Evolutionary conservation across 1,140 invertebrate species (phyloP).

Genomic region (Orchestia grillus): DNA sequence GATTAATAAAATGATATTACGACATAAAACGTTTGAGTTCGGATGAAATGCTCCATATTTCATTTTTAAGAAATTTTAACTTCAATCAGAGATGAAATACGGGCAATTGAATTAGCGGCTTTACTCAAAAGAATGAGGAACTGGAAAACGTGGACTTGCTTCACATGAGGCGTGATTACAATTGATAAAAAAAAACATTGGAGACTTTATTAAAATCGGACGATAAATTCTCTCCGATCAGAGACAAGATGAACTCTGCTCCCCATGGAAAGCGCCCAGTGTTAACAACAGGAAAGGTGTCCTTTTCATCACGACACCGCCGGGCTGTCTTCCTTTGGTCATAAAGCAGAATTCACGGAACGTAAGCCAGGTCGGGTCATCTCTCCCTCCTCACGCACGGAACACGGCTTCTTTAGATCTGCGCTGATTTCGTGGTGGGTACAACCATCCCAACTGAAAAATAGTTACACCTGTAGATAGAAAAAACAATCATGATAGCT

Average conservation of each 20-base stretch:
- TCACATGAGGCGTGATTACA: neutral
- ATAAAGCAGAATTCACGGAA: neutral
- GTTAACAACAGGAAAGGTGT: neutral
- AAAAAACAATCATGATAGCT: neutral
- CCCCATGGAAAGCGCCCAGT: neutral
- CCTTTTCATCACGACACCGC: neutral
- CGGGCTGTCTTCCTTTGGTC: neutral
- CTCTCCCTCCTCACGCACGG: neutral
- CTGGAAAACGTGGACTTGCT: neutral
- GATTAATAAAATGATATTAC: too few species aligned
- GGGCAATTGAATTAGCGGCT: neutral
- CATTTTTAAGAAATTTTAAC: neutral
- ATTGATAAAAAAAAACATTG: neutral
- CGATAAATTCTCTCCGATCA: neutral
- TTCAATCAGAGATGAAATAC: neutral
- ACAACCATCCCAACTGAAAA: neutral
- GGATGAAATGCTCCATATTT: neutral
- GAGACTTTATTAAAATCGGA: neutral
- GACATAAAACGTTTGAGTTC: neutral
- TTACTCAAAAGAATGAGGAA: neutral
- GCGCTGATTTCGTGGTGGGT: neutral
- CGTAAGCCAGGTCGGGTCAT: neutral
- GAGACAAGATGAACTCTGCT: neutral
- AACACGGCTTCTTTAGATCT: neutral
- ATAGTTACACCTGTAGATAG: neutral